A percentile compares a stretch with the other conserved stretches of the same genome.
Evolutionary conservation across 1,140 invertebrate species (phyloP).

Genomic region (Caenorhabditis tropicalis): DNA sequence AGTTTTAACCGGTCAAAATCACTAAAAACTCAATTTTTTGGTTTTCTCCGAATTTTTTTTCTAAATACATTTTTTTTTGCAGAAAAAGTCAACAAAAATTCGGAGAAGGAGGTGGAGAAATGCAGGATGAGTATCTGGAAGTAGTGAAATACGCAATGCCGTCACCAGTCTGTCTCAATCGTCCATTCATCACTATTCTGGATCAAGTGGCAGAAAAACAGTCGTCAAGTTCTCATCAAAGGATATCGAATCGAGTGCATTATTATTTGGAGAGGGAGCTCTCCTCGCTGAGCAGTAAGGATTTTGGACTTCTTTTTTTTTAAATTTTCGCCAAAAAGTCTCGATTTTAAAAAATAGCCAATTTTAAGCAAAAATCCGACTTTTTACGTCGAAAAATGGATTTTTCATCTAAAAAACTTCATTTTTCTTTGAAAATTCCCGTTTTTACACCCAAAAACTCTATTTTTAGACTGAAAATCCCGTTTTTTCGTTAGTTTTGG

Average conservation of each 20-base stretch:
- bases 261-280: slow-evolving; percentile 67
- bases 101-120: slow-evolving; percentile 45
- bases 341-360: too few relatives aligned
- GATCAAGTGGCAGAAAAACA: slow-evolving; percentile 71
- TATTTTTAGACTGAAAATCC: too few relatives aligned
- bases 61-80: slow-evolving; percentile 36
- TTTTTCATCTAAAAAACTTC: too few relatives aligned
- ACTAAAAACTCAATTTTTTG: too few relatives aligned
- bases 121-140: slow-evolving; percentile 56
- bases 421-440: too few relatives aligned
- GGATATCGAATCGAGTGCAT: slow-evolving; percentile 56
- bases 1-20: too few relatives aligned
- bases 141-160: slow-evolving; percentile 72
- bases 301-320: slow-evolving; percentile 57
- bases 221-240: slow-evolving; percentile 51
- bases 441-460: too few relatives aligned
- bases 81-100: slow-evolving; percentile 71
- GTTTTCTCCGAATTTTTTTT: not conserved
- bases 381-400: too few relatives aligned
- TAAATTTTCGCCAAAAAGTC: too few relatives aligned
- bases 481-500: too few relatives aligned
- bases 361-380: too few relatives aligned
- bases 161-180: slow-evolving; percentile 73
- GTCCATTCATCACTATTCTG: slow-evolving; percentile 72
- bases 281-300: slow-evolving; percentile 53